A percentile compares a stretch with the other conserved stretches of the same genome.
Conservation (phyloP, 2,797 vertebrate genomes). For the Nasua narica region DNA sequence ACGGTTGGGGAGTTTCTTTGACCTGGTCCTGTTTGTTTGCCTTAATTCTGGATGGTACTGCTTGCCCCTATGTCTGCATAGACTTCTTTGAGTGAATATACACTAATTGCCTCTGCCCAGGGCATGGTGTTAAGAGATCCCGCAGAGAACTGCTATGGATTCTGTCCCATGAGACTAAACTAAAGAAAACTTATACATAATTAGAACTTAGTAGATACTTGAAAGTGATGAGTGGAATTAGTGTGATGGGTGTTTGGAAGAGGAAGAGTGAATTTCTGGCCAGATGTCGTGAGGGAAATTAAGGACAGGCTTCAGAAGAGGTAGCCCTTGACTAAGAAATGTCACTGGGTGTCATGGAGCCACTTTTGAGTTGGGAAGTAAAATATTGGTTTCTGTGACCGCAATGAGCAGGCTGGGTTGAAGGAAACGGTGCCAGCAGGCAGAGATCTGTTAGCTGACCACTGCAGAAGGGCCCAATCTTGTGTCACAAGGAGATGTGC, state of each 20-base stretch:
- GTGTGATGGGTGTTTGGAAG: background rate
- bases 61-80: background rate
- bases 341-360: background rate
- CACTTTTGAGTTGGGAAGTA: background rate
- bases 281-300: background rate
- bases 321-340: background rate
- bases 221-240: background rate
- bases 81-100: background rate
- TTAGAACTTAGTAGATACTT: background rate
- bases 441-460: background rate
- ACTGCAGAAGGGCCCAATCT: background rate
- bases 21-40: background rate
- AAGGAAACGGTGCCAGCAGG: background rate
- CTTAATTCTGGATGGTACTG: background rate
- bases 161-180: background rate
- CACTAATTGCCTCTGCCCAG: background rate
- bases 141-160: background rate
- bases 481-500: background rate
- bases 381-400: background rate
- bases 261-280: background rate
- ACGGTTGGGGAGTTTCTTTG: background rate
- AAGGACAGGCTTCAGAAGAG: background rate
- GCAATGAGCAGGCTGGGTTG: background rate
- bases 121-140: background rate
- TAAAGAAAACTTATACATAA: background rate